Conservation (phyloP, 1,140 invertebrate genomes). For the Linepithema humile region DNA sequence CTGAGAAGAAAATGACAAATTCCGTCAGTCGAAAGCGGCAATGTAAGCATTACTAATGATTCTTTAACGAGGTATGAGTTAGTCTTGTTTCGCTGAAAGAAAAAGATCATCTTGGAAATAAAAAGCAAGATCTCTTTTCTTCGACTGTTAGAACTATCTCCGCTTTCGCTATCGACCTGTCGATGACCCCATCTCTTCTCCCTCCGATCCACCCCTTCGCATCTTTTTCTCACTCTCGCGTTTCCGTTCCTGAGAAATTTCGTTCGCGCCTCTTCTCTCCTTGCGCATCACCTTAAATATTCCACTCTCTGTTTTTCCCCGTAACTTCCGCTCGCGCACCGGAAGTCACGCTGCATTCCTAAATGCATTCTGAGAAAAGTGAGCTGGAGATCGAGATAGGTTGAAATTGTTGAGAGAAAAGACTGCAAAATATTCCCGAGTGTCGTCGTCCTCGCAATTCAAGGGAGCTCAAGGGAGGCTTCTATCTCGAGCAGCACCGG, state of each 20-base stretch:
- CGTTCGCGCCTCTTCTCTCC: not conserved
- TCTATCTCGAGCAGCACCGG: not conserved
- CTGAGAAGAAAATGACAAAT: conserved; percentile 38
- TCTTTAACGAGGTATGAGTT: conserved; percentile 78
- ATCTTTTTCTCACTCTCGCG: not conserved
- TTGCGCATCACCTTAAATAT: conserved; percentile 55
- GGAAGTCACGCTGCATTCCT: conserved; percentile 35
- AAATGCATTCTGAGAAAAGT: conserved; percentile 38
- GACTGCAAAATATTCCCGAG: conserved; percentile 26
- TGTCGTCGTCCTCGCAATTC: conserved; percentile 3
- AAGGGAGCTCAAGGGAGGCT: not conserved
- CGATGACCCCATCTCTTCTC: conserved; percentile 17
- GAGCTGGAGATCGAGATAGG: not conserved
- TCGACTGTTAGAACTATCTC: conserved; percentile 8
- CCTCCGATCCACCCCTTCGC: not conserved
- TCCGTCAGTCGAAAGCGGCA: conserved; percentile 52
- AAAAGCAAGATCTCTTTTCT: conserved; percentile 48
- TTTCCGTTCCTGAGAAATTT: not conserved
- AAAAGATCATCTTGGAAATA: conserved; percentile 49
- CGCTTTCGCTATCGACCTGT: not conserved
- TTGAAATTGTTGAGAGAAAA: not conserved
- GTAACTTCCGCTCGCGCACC: conserved; percentile 35
- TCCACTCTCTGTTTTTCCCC: conserved; percentile 59
- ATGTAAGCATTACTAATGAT: conserved; percentile 77
- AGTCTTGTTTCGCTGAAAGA: conserved; percentile 65